Evolutionary conservation across 2,888 invertebrate species (phyloP).

Genomic region (Clistopyga incitator): DNA sequence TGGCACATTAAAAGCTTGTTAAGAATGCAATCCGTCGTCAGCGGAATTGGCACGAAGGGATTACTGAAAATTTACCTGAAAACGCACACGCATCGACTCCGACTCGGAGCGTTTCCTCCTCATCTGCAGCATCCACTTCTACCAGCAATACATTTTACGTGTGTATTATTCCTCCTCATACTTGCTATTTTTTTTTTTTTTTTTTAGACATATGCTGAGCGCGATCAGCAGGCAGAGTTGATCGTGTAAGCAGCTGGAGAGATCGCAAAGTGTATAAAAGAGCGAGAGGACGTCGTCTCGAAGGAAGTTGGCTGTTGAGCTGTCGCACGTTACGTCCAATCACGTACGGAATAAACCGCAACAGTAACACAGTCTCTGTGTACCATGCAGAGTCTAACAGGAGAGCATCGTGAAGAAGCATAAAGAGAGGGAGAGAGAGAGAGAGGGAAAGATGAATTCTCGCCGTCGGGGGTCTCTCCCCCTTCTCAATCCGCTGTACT

Average conservation of each 20-base stretch:
- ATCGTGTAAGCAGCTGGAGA: constrained; percentile 62
- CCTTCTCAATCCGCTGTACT: constrained; percentile 25
- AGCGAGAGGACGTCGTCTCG: neutral
- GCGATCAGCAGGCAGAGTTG: constrained; percentile 28
- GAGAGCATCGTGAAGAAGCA: constrained; percentile 15
- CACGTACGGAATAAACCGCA: constrained; percentile 60
- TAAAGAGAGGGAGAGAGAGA: constrained; percentile 11
- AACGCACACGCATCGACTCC: neutral
- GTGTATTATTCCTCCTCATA: constrained; percentile 35
- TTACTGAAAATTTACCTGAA: no score
- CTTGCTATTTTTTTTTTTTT: constrained; percentile 11
- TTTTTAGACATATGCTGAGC: constrained; percentile 61
- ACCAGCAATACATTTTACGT: constrained; percentile 39
- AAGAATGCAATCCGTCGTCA: neutral
- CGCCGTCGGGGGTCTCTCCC: constrained; percentile 64
- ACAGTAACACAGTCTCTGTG: constrained; percentile 47
- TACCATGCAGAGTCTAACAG: constrained; percentile 29
- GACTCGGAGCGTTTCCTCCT: neutral
- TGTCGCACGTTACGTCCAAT: constrained; percentile 66
- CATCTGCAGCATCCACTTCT: neutral
- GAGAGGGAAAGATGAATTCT: constrained; percentile 57
- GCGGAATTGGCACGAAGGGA: no score
- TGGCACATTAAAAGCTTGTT: neutral
- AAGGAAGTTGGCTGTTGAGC: constrained; percentile 58
- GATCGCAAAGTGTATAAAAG: constrained; percentile 46